These are phyloP conservation scores for Scylla paramamosain DNA, from an alignment of 1,140 invertebrate species.

Conservation along the genomic window DNA sequence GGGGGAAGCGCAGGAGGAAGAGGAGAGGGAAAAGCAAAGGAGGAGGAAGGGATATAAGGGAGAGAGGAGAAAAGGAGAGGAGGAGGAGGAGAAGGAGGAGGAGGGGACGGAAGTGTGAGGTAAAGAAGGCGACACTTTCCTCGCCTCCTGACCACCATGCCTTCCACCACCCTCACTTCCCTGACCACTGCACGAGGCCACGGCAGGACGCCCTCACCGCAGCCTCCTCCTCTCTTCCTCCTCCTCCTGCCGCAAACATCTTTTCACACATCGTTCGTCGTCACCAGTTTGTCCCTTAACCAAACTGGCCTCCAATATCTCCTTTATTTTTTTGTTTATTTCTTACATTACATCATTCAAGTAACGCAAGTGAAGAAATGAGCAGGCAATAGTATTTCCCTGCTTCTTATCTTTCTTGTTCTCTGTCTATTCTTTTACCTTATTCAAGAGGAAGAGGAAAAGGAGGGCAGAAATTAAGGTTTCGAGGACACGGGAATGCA, in stretches of 20 bases:
- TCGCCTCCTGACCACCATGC: not conserved
- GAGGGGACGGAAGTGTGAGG: not conserved
- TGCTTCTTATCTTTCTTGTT: too few relatives aligned
- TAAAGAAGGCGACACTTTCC: not conserved
- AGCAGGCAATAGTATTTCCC: too few relatives aligned
- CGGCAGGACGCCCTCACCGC: not conserved
- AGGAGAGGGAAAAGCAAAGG: not conserved
- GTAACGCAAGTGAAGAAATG: too few relatives aligned
- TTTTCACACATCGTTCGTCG: not conserved
- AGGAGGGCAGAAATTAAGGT: not conserved
- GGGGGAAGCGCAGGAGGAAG: not conserved
- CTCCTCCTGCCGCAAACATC: not conserved
- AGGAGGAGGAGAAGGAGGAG: not conserved
- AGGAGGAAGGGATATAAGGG: not conserved
- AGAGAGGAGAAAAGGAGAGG: not conserved
- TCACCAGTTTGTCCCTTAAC: slow-evolving; percentile 11
- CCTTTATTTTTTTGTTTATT: not conserved
- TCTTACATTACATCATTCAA: not conserved
- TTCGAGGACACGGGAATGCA: too few relatives aligned
- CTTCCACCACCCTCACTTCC: not conserved
- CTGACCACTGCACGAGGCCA: slow-evolving; percentile 6
- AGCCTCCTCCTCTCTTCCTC: not conserved
- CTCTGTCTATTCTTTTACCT: too few relatives aligned
- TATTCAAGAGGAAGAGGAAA: not conserved
- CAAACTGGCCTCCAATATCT: not conserved